phyloP scores from a whole-genome alignment of 2,113 vertebrate genomes.

The Gambusia holbrooki region DNA sequence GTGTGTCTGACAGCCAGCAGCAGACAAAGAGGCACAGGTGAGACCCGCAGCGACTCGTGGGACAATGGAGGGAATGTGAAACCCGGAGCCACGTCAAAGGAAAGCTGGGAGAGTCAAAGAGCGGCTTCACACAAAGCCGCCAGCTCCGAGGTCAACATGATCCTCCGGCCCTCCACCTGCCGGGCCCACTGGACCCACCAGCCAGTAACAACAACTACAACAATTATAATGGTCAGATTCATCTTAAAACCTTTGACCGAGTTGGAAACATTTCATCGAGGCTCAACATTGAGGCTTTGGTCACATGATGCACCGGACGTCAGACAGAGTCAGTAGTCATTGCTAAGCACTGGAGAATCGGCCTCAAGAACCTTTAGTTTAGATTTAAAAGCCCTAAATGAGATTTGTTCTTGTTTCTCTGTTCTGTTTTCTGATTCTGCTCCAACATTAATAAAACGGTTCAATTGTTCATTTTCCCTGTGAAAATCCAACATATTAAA shows the following conservation, averaged over 20 bases:
- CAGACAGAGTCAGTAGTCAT: too few relatives aligned
- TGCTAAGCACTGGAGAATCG: too few relatives aligned
- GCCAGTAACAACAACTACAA: background rate
- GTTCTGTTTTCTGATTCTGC: too few relatives aligned
- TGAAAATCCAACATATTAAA: too few relatives aligned
- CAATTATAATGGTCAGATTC: background rate
- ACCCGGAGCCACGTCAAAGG: background rate
- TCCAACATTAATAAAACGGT: too few relatives aligned
- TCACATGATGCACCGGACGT: background rate
- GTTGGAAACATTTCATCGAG: too few relatives aligned
- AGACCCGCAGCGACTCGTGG: background rate
- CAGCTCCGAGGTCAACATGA: background rate
- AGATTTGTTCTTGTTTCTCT: too few relatives aligned
- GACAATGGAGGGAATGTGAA: constrained; percentile 2
- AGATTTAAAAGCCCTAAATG: too few relatives aligned
- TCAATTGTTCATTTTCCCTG: too few relatives aligned
- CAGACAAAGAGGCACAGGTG: background rate
- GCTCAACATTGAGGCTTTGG: background rate
- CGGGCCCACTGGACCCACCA: background rate
- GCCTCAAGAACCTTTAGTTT: too few relatives aligned
- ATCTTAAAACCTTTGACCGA: background rate
- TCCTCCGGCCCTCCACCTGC: background rate
- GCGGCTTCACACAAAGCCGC: background rate
- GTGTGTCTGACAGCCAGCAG: background rate
- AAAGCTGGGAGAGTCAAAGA: background rate